These are phyloP conservation scores for Tor tambroides DNA, from an alignment of 2,113 vertebrate species.

Conservation along the genomic window DNA sequence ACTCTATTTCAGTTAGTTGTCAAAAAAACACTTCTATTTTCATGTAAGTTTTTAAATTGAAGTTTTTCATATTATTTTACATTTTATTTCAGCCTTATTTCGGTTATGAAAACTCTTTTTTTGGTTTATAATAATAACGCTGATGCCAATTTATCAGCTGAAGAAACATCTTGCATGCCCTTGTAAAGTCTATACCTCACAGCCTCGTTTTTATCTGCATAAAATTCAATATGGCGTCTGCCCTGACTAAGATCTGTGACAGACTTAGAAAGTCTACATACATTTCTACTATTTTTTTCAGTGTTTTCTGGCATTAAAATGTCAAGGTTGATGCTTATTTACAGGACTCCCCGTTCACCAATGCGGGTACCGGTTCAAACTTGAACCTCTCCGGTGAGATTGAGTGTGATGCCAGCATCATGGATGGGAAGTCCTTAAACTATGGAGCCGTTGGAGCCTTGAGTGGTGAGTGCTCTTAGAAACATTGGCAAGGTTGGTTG, in stretches of 20 bases:
- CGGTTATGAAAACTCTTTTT: neutral
- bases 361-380: conserved; percentile 97
- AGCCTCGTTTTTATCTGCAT: neutral
- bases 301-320: neutral
- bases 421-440: conserved; percentile 97
- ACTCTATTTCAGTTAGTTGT: neutral
- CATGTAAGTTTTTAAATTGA: neutral
- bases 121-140: neutral
- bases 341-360: conserved; percentile 98
- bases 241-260: neutral
- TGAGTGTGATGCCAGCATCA: conserved; percentile 98
- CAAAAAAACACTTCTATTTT: neutral
- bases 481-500: neutral
- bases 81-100: neutral
- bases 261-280: neutral
- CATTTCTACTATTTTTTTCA: neutral
- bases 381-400: conserved; percentile 96
- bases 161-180: neutral
- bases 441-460: conserved; percentile 96
- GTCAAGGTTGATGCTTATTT: conserved; percentile 55
- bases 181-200: neutral
- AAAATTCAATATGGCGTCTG: neutral
- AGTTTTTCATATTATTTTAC: neutral
- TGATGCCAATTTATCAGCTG: neutral
- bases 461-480: conserved; percentile 77